Evolutionary conservation across 2,888 invertebrate species (phyloP), one percentile per base, ranked within the genome.

Genomic region (Chalcosyrphus nemorum): DNA sequence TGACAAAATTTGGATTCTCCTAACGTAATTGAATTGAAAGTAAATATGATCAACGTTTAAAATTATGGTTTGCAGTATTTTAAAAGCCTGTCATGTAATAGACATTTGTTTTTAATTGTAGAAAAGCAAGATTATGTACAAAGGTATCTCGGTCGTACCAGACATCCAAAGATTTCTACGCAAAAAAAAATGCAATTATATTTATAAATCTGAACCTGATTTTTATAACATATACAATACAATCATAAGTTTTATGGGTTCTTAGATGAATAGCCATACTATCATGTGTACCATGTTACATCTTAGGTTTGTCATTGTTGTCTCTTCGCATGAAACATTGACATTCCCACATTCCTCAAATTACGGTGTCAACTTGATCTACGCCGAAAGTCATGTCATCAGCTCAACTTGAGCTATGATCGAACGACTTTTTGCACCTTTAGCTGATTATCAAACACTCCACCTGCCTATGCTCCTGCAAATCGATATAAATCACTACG

Each of bases 401-500:
- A 50, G 41, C 43, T 61, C 72, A 50, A 45, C 27, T 76, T 50
- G 32, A 32, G 15, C 29, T 41, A 52, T 61, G 59, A 61, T 61
- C 61, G 61, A 61, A 65, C 45, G 72, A 63, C 68, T 84, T 65
- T 81, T 81, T 84, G 66, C 77, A 72, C 70, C 68, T 54, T 35
- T 15, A 47, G 52, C 56, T 47, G 50, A 80, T 75, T 70, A 56
- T 52, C 63, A 54, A 50, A 72, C 77, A 68, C 72, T 45, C 50
- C 21, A 52, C 13, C 47, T 57, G 50, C 32, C 76, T 70, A 75
- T 32, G 45, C 56, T 74, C 35, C 41, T 9, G 7, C 27, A 35
- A 70, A 70, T 59, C 43, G 45, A 63, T 75, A 84, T 80, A 84
- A 84, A 84, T 75, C 80, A 84, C 84, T 70, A 17, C 29, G 65